phyloP scores from a whole-genome alignment of 1,140 invertebrate genomes.

The Hyles euphorbiae region DNA sequence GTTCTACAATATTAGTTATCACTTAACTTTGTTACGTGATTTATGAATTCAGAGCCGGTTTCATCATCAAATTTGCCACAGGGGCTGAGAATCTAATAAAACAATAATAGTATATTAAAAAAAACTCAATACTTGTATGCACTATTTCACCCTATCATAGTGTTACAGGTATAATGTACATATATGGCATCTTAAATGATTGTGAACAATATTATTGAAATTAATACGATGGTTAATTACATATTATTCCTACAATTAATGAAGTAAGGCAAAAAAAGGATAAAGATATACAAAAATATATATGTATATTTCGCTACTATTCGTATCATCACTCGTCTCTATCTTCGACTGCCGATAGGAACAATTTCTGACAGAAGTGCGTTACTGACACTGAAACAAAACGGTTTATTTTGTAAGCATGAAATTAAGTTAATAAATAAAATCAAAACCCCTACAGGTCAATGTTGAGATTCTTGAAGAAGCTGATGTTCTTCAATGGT shows the following conservation, averaged over 20 bases:
- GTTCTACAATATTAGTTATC: too few species aligned
- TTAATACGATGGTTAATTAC: background rate
- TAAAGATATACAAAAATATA: background rate
- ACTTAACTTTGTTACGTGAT: too few species aligned
- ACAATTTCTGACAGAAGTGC: constrained; percentile 83
- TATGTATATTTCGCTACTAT: background rate
- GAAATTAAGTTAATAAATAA: constrained; percentile 5
- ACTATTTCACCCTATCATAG: too few species aligned
- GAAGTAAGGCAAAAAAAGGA: background rate
- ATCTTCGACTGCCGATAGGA: constrained; percentile 86
- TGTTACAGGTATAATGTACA: too few species aligned
- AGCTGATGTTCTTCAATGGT: too few species aligned
- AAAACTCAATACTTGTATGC: too few species aligned
- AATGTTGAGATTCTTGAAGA: too few species aligned
- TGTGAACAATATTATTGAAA: background rate
- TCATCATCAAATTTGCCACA: too few species aligned
- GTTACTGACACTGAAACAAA: constrained; percentile 58
- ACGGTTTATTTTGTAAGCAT: constrained; percentile 66
- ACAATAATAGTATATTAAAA: too few species aligned
- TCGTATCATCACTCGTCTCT: constrained; percentile 39
- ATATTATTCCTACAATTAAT: background rate
- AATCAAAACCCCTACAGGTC: background rate
- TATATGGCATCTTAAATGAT: too few species aligned
- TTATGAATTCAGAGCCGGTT: too few species aligned
- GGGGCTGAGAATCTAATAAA: too few species aligned